These are phyloP conservation scores for Scrobipalpa atriplicella DNA, from an alignment of 2,888 invertebrate genomes.

Conservation along the genomic window DNA sequence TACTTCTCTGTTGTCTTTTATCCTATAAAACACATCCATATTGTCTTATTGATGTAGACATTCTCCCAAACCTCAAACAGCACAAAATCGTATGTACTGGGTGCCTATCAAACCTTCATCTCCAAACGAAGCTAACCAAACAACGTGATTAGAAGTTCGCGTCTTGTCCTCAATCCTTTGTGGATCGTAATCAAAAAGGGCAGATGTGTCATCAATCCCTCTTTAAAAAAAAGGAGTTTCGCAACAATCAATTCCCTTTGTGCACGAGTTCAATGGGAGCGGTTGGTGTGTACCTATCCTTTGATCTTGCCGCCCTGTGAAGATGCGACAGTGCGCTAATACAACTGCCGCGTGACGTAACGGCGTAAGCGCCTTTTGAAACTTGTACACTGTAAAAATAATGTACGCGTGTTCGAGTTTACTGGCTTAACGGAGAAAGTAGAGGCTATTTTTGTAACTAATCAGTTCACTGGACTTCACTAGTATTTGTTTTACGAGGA, in stretches of 20 bases:
- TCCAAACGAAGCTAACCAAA: slow-evolving; percentile 20
- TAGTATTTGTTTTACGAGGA: slow-evolving; percentile 29
- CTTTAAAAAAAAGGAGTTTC: slow-evolving; percentile 72
- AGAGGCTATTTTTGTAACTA: slow-evolving; percentile 20
- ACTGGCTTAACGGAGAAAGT: slow-evolving; percentile 19
- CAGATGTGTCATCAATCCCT: slow-evolving; percentile 72
- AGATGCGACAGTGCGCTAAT: slow-evolving; percentile 81
- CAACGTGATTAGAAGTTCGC: slow-evolving; percentile 21
- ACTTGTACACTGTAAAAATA: slow-evolving; percentile 28
- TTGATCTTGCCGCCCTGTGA: slow-evolving; percentile 81
- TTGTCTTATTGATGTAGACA: not conserved
- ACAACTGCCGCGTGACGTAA: slow-evolving; percentile 61
- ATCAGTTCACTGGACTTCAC: slow-evolving; percentile 15
- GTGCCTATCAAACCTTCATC: slow-evolving; percentile 3
- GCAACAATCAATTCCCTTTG: slow-evolving; percentile 83
- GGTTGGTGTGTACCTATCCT: slow-evolving; percentile 79
- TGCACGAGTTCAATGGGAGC: slow-evolving; percentile 81
- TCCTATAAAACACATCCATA: too few relatives aligned
- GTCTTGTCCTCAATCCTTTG: slow-evolving; percentile 22
- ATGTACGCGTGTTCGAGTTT: slow-evolving; percentile 13
- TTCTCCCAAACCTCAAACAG: not conserved
- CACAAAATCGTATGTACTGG: not conserved
- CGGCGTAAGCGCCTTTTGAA: slow-evolving; percentile 56
- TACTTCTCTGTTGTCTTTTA: too few relatives aligned
- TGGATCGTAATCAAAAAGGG: slow-evolving; percentile 46